Base-by-base conservation (phyloP, 2,888 invertebrate species). In the Suillia variegata region DNA sequence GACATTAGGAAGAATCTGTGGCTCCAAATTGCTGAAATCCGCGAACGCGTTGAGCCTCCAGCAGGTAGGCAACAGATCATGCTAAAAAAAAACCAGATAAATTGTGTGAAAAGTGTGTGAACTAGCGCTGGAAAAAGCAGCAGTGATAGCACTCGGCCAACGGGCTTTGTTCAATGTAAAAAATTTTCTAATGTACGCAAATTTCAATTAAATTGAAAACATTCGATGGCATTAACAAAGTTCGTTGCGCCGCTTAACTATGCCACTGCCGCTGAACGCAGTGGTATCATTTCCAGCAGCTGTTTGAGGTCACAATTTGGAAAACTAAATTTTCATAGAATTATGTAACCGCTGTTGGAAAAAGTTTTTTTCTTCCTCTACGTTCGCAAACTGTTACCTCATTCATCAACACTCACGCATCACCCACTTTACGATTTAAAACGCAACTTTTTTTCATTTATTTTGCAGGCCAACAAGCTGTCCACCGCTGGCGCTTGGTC, bases 1-100 rank as follows among this genome's bases (percentile, higher is more conserved):
- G 84, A 88, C 89, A 83, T 88, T 93, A 83, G 90, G 92, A 85
- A 89, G 92, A 85, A 88, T 93, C 87, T 92, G 89, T 85, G 90
- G 91, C 85, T 88, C 90, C 82, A 88, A 89, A 83, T 87, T 93
- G 84, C 87, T 93, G 80, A 92, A 89, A 87, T 85, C 88, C 75
- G 87, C 85, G 84, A 87, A 87, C 83, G 84, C 85, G 74, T 73
- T 87, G 79, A 83, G 87, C 79, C 83, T 87, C 77, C 88, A 87
- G 82, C 92, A 93, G 89, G 93, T 82, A 78, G 71, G 56, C 47
- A 10, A n/a, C 13, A 13, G 38, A n/a, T 38, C 38, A 38, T 12
- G 10, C 6, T 38, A 13, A 13, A 8, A n/a, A 38, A 38, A 38
- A 38, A 12, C 38, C n/a, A n/a, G 12, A 38, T 8, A 38, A 38